Conservation (phyloP, 2,888 invertebrate species). For the Temnothorax ravouxi region DNA sequence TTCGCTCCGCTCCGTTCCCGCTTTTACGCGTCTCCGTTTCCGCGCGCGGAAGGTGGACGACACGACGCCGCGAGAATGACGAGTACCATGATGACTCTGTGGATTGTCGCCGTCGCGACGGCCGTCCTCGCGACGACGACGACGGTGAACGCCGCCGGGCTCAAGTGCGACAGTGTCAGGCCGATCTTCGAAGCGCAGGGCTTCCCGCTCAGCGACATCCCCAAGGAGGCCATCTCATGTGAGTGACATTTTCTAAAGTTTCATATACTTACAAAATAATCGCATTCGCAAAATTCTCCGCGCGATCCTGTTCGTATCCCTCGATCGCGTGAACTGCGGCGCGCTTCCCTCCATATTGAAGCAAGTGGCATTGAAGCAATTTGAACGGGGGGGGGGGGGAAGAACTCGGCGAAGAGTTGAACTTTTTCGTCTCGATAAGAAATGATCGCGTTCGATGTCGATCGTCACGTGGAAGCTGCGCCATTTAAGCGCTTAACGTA, state of each 20-base stretch:
- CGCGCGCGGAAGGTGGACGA: neutral
- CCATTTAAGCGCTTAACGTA: no score
- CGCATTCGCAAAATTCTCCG: neutral
- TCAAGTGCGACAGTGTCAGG: slow-evolving; percentile 87
- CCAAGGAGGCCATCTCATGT: slow-evolving; percentile 87
- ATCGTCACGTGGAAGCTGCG: neutral
- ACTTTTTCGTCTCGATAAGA: no score
- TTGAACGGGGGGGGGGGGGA: no score
- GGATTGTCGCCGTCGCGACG: slow-evolving; percentile 74
- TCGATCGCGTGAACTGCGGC: no score
- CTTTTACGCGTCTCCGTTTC: neutral
- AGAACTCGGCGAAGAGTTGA: no score
- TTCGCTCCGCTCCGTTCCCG: neutral
- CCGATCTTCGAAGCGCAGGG: slow-evolving; percentile 87
- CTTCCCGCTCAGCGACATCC: slow-evolving; percentile 87
- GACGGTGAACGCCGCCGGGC: slow-evolving; percentile 76
- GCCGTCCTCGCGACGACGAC: slow-evolving; percentile 75
- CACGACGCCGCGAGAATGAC: slow-evolving; percentile 61
- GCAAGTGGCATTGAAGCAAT: no score
- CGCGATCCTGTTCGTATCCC: neutral
- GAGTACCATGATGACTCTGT: slow-evolving; percentile 78
- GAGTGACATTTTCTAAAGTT: slow-evolving; percentile 76
- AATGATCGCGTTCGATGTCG: neutral
- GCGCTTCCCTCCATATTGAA: no score
- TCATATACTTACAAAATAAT: no score